Base-by-base conservation (phyloP, 2,888 invertebrate genomes). In the Stenichneumon culpator region DNA sequence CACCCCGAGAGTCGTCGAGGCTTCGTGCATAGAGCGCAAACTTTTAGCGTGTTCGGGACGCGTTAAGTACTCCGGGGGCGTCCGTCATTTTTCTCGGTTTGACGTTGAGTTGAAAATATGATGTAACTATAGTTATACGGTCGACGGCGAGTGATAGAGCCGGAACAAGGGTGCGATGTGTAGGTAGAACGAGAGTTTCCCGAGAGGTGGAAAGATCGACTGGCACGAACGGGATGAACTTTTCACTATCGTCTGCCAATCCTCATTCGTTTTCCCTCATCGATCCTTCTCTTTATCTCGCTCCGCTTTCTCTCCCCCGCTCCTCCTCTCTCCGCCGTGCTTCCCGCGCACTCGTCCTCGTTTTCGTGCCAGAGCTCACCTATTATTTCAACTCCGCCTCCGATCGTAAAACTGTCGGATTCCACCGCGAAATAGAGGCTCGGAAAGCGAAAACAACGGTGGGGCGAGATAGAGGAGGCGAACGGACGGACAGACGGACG, bases 371-470 rank as follows among this genome's bases (percentile, higher is more conserved):
- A 78, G 81, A 81, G 32, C 81, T 60, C 73, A 78, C 78, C 84
- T 84, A 81, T 84, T 84, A 84, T 84, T 84, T 84, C 73, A 81
- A 84, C 80, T 81, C 73, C 63, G 72, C 68, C 44, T 47, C 67
- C 69, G 77, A 84, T 84, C 84, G 84, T 84, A 84, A 84, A 84
- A 78, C 84, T 81, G 84, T 84, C 84, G 84, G 84, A 84, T 84
- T 84, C 69, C 63, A 84, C 69, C 73, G 78, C 81, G 81, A 74
- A 81, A 84, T 81, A 81, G 73, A 84, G 81, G 73, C 73, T 73
- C 32, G 77, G 60, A 80, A 77, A 81, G 28, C 60, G 67, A n/a
- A 57, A 67, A 70, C 32, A 60, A 52, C 57, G 9, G 22, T 11
- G 57, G 25, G 22, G 22, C 9, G 57, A 57, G 11, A 54, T 19